phyloP scores from a whole-genome alignment of 2,113 vertebrate species.

The Hippocampus barbouri region DNA sequence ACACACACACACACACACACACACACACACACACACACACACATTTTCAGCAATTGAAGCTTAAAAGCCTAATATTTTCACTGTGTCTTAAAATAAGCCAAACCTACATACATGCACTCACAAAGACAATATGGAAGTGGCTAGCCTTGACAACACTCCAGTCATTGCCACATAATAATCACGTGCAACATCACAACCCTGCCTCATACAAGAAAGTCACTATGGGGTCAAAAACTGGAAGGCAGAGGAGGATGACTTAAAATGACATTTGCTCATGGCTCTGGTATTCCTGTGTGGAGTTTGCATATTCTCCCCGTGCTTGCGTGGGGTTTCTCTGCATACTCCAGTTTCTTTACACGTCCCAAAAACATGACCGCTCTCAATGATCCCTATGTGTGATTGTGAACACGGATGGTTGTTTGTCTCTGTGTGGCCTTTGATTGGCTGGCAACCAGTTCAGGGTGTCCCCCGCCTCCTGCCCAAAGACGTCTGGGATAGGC shows the following conservation, averaged over 20 bases:
- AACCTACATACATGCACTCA: slow-evolving; percentile 16
- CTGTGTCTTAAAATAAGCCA: slow-evolving; percentile 15
- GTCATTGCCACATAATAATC: slow-evolving; percentile 58
- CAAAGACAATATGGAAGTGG: slow-evolving; percentile 7
- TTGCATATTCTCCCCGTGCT: no score
- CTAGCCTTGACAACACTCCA: slow-evolving; percentile 28
- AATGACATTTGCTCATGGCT: slow-evolving; percentile 73
- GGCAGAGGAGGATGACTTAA: slow-evolving; percentile 65
- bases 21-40: slow-evolving; percentile 1
- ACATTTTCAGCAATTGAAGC: background rate
- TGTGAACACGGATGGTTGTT: no score
- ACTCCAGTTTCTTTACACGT: no score
- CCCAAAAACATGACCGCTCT: no score
- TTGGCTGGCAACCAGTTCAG: no score
- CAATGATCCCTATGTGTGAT: no score
- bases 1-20: background rate
- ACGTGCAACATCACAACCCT: slow-evolving; percentile 58
- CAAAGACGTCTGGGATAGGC: no score
- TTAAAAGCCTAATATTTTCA: slow-evolving; percentile 15
- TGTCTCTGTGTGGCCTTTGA: no score
- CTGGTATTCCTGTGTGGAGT: no score
- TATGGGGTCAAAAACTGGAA: slow-evolving; percentile 62
- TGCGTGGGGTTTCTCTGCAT: no score
- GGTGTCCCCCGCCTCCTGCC: no score
- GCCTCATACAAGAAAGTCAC: slow-evolving; percentile 55